Base-by-base conservation (phyloP, 2,113 vertebrate genomes). In the Ptychochromis oligacanthus region DNA sequence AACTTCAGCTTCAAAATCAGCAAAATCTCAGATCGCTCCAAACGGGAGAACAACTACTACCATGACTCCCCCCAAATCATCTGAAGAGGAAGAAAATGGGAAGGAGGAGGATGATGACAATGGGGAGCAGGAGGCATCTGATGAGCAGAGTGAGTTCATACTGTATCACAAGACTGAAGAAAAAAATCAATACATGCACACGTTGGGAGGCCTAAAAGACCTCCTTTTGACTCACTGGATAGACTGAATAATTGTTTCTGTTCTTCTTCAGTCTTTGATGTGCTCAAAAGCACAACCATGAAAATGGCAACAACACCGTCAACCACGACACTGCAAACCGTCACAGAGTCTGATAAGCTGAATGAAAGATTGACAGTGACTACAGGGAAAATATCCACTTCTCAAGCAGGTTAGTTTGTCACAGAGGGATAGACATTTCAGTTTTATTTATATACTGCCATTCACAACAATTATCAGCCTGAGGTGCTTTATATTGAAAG, bases 61-160 rank as follows among this genome's bases (percentile, higher is more conserved):
- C 55, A 54, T 1, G 2, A 52, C 0, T 12, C 4, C 20, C 3
- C 0, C n/a, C 8, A 34, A 31, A 15, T 79, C 86, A n/a, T 81
- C 83, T 13, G 79, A 65, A 9, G 81, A 85, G 2, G 80, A 28
- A 1, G 58, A 75, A 2, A 5, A 85, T 2, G 79, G 87, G 22
- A 64, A 6, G 54, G 46, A 72, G 26, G 46, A 14, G 43, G 24
- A 49, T 24, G 43, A 72, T 17, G 3, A 52, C 28, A 40, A 52
- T 20, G 43, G 26, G 4, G 62, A 89, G 22, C 57, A 91, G 2
- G 76, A 78, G 2, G 83, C 67, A 0, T 75, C 72, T 17, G 70
- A 76, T 40, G 75, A 93, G 6, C 17, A 22, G 1, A 14, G 81
- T 55, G 55, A 84, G 62, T 57, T 46, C 22, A n/a, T 54, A 26